These are phyloP conservation scores for Oriolus oriolus DNA, from an alignment of 2,113 vertebrate genomes.

Conservation along the genomic window DNA sequence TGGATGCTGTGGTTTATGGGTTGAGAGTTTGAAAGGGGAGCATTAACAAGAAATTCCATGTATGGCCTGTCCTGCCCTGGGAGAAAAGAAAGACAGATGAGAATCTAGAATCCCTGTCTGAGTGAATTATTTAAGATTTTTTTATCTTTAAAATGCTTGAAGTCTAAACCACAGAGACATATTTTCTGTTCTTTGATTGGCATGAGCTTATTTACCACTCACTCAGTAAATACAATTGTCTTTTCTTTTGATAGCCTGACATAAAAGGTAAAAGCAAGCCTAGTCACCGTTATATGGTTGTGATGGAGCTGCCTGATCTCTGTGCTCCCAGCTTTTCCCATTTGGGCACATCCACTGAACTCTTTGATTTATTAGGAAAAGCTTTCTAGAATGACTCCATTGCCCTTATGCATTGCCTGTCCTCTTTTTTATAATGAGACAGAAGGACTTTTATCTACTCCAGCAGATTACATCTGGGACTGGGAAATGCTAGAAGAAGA, in stretches of 20 bases:
- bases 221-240: constrained; percentile 50
- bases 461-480: neutral
- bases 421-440: neutral
- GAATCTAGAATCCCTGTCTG: constrained; percentile 3
- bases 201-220: constrained; percentile 50
- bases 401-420: constrained; percentile 24
- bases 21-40: neutral
- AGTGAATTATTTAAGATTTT: constrained; percentile 42
- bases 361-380: constrained; percentile 5
- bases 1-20: neutral
- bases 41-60: neutral
- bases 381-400: constrained; percentile 26
- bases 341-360: constrained; percentile 24
- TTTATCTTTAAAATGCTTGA: constrained; percentile 49
- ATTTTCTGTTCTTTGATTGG: constrained; percentile 60
- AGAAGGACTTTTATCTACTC: neutral
- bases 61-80: neutral
- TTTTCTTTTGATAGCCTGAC: constrained; percentile 63
- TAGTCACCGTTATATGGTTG: neutral
- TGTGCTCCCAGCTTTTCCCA: constrained; percentile 2
- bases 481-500: neutral
- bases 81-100: constrained; percentile 5
- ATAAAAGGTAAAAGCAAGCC: constrained; percentile 55
- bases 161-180: constrained; percentile 48
- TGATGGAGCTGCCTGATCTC: constrained; percentile 27